Base-by-base conservation (phyloP, 23 tunicate genomes). In the Trididemnum nubilum region DNA sequence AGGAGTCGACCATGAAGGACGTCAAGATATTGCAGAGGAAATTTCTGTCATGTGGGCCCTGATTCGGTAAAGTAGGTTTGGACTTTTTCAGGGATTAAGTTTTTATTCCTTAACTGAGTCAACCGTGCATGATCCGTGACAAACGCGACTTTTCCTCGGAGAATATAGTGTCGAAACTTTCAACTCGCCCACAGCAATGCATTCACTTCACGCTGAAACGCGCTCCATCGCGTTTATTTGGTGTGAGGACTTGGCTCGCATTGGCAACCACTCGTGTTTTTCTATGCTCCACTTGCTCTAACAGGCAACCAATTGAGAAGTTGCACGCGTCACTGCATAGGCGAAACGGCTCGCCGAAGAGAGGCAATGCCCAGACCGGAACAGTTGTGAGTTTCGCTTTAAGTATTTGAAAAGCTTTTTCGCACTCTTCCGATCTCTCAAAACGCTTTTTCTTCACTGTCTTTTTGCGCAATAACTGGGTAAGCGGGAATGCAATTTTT, bases 41-140 rank as follows among this genome's bases (percentile, higher is more conserved):
- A n/a, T n/a, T n/a, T n/a, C n/a, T n/a, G n/a, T n/a, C n/a, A 49
- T 49, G 12, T n/a, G n/a, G n/a, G 69, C 23, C 23, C 69, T 23
- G 23, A 23, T 23, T 63, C 69, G 7, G 69, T 28, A 23, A 63
- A 63, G 23, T 63, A 63, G 23, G 27, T 23, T 63, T 63, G 69
- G 7, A 63, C 69, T 63, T 63, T 63, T 63, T 63, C 69, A 15
- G 27, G 69, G 23, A 63, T 63, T 15, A 23, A 7, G 19, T 63
- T 28, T 23, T 63, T 63, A 4, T 63, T 63, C 23, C 69, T 19
- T 15, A 63, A 28, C 27, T 63, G 27, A 15, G 23, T 28, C 1
- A 70, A 79, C n/a, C 79, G 27, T 0, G 86, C 86, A 32, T 82
- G 86, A 67, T 82, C 86, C 0, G 78, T 67, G 0, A 76, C 31